Conservation (phyloP, 2,888 invertebrate species). For the Epistrophella euchroma region DNA sequence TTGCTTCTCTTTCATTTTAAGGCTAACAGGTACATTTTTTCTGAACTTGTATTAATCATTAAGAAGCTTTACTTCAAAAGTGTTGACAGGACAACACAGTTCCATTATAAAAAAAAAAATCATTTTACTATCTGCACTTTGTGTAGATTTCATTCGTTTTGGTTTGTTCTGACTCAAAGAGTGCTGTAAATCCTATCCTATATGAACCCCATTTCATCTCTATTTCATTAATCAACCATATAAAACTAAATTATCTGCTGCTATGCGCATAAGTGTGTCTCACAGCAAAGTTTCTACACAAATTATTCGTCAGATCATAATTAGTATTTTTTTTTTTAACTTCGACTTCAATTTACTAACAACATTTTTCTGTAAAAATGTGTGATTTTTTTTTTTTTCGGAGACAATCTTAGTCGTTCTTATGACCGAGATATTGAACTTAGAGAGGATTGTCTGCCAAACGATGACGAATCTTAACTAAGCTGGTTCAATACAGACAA, state of each 20-base stretch:
- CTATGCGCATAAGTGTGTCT: background rate
- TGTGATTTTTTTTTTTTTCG: background rate
- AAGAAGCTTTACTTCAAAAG: too few relatives aligned
- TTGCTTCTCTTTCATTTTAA: too few relatives aligned
- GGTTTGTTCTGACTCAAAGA: too few relatives aligned
- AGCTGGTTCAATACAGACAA: background rate
- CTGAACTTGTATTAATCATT: too few relatives aligned
- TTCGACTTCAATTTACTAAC: background rate
- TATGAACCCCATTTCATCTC: too few relatives aligned
- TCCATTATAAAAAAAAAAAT: too few relatives aligned
- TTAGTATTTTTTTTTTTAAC: background rate
- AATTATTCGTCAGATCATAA: background rate
- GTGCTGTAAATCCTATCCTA: too few relatives aligned
- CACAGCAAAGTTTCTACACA: background rate
- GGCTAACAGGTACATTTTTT: too few relatives aligned
- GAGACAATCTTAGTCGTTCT: background rate
- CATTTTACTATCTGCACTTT: too few relatives aligned
- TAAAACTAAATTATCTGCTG: background rate
- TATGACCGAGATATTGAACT: slow-evolving; percentile 17
- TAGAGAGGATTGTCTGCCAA: slow-evolving; percentile 1
- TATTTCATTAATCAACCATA: background rate
- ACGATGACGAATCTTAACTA: background rate
- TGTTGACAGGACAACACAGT: too few relatives aligned
- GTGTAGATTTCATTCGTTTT: too few relatives aligned
- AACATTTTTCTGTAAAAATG: background rate